Base-by-base conservation (phyloP, 2,797 vertebrate species). In the Gila robusta region DNA sequence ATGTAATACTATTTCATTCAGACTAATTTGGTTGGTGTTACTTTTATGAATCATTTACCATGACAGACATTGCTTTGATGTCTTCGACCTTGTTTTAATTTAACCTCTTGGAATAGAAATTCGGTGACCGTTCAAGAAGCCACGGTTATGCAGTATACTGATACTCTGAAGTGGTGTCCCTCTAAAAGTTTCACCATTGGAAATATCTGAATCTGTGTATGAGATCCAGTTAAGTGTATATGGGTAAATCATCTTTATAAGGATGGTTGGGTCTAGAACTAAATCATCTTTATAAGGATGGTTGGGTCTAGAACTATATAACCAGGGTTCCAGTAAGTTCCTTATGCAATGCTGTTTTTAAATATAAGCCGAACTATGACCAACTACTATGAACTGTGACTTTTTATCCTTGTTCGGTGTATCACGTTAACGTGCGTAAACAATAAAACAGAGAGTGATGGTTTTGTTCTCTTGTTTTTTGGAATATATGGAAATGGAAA, bases 371-470 rank as follows among this genome's bases (percentile, higher is more conserved):
- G 64, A 74, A 59, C 71, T 74, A 74, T 35, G 26, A 32, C 32
- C 32, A 32, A 32, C 32, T 32, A 32, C 54, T 67, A 77, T 77
- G 72, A 62, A 12, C 72, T 66, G 72, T 54, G 59, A 67, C 44
- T 32, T 82, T 62, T 62, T 6, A 10, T 35, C 12, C 39, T 56
- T 92, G 92, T 93, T 94, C 91, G 92, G 93, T 92, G 93, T 90
- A 93, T 93, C 89, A 93, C 91, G 95, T 94, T 94, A 94, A 94
- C 91, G 12, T 88, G 91, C 89, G 69, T 69, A 78, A 90, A 92
- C 92, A 35, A 94, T 94, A 94, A 94, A 93, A 88, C 90, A 92
- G 91, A 87, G 90, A 91, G 88, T 76, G 69, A 70, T 82, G 85
- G 74, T 81, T 83, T 62, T 66, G 47, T 91, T 94, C 91, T 92